Evolutionary conservation across 2,113 vertebrate species (phyloP).

Genomic region (Amazona guildingii): DNA sequence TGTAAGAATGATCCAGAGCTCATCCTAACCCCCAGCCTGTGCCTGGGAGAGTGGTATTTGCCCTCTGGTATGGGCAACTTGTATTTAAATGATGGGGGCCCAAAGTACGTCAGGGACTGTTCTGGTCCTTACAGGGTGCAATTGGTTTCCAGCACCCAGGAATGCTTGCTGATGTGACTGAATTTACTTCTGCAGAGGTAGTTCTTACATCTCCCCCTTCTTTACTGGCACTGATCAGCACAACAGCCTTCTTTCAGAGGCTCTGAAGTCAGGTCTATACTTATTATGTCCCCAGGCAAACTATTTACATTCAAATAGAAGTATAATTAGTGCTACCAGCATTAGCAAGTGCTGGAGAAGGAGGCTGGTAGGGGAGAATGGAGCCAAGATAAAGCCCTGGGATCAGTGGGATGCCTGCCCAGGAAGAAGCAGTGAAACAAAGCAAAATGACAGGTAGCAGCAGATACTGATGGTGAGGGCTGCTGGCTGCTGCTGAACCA

Average conservation of each 20-base stretch:
- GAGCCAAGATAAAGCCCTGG: background rate
- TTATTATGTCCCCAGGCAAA: constrained; percentile 21
- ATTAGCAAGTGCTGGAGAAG: background rate
- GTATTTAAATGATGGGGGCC: background rate
- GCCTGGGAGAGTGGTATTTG: background rate
- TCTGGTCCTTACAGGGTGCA: background rate
- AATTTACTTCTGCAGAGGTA: background rate
- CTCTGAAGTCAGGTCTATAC: background rate
- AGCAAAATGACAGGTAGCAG: constrained; percentile 2
- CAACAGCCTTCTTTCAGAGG: background rate
- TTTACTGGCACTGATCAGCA: background rate
- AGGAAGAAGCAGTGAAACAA: background rate
- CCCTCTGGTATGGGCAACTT: background rate
- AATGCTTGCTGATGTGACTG: accelerated
- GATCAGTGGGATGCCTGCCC: background rate
- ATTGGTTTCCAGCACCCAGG: background rate
- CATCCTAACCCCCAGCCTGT: background rate
- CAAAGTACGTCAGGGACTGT: background rate
- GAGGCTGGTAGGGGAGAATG: background rate
- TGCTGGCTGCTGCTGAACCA: background rate
- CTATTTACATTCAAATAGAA: constrained; percentile 13
- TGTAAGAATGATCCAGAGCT: background rate
- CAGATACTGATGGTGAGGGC: background rate
- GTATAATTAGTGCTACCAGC: background rate
- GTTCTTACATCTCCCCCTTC: background rate